Base-by-base conservation (phyloP, 2,888 invertebrate species). In the Globia sparganii region DNA sequence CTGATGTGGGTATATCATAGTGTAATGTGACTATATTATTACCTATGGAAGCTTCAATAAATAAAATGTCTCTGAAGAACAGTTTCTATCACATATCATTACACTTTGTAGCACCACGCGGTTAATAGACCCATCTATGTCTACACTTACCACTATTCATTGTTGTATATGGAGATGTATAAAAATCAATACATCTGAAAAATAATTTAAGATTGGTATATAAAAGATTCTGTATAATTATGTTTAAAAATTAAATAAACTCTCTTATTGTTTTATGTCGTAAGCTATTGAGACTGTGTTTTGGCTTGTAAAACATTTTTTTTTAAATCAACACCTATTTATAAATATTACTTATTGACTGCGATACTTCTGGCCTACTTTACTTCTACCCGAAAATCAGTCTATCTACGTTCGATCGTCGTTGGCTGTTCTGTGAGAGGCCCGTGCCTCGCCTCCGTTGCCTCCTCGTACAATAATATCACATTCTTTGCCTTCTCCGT, bases 81-180 rank as follows among this genome's bases (percentile, higher is more conserved):
- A 95, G 94, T 95, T 95, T 96, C 95, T 96, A 96, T 96, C 96
- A 96, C 96, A 96, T 96, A 94, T 96, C 96, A 91, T 96, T 96
- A 95, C 96, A 95, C 95, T 91, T 92, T 96, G 95, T 96, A 96
- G 96, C 96, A 96, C 96, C 96, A 96, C 96, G 94, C 96, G 91
- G 95, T 96, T 96, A 96, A 95, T 95, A 96, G 96, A 96, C 95
- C 96, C 96, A 95, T 95, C 96, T 96, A 96, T 94, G 88, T 89
- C 92, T 92, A 96, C 95, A 93, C 96, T 96, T 96, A 96, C 95
- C 95, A 93, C 93, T 96, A 96, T 95, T 95, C 94, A 94, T 91
- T 94, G 92, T 95, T 96, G 96, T 96, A 96, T 95, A 96, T 95
- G 95, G 95, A 94, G 95, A 94, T 94, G 95, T 96, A 96, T 95